These are phyloP conservation scores for Neodiprion pinetum DNA, from an alignment of 1,140 invertebrate genomes.

Conservation along the genomic window DNA sequence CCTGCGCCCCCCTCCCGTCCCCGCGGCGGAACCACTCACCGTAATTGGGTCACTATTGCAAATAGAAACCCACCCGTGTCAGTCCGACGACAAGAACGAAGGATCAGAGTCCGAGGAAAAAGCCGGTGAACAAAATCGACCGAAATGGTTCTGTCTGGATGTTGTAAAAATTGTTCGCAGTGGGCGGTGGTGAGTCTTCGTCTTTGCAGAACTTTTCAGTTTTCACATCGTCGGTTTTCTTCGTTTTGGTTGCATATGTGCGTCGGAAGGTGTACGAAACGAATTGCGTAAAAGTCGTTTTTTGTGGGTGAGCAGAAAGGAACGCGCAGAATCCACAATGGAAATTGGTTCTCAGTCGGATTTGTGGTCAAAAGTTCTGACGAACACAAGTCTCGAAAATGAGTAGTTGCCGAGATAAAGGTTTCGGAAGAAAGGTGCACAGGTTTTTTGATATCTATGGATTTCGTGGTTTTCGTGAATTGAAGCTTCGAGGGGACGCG, in stretches of 20 bases:
- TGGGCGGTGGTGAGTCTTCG: too few relatives aligned
- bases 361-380: too few relatives aligned
- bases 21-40: neutral
- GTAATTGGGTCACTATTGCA: constrained; percentile 5
- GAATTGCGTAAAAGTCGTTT: neutral
- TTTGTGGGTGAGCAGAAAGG: neutral
- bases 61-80: neutral
- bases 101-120: neutral
- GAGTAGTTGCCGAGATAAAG: too few relatives aligned
- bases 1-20: neutral
- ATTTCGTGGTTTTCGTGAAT: too few relatives aligned
- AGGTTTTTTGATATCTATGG: too few relatives aligned
- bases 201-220: neutral
- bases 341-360: neutral
- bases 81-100: neutral
- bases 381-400: too few relatives aligned
- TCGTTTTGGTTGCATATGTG: neutral
- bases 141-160: neutral
- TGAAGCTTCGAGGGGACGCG: too few relatives aligned
- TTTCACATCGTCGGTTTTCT: neutral
- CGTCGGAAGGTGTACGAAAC: neutral
- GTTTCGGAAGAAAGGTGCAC: too few relatives aligned
- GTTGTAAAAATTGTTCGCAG: neutral
- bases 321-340: neutral
- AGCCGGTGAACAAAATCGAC: neutral